Conservation (phyloP, 2,888 invertebrate genomes). For the Nomada goodeniana region DNA sequence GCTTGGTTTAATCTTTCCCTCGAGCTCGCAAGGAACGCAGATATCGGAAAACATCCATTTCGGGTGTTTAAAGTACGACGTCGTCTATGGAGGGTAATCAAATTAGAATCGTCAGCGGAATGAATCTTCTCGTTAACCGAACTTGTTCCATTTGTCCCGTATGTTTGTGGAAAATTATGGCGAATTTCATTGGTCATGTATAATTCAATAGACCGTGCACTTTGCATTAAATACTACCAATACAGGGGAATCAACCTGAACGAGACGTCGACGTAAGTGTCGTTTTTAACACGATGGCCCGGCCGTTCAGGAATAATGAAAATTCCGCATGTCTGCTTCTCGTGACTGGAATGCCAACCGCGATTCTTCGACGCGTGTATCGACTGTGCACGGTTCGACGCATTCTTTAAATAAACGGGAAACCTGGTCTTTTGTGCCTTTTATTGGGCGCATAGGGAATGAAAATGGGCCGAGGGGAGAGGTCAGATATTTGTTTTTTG, state of each 20-base stretch:
- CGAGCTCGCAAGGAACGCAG: no score
- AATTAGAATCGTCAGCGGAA: not conserved
- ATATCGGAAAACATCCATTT: no score
- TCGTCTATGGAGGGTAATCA: not conserved
- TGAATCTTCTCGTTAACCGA: not conserved
- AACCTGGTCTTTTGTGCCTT: not conserved
- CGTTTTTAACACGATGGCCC: conserved; percentile 44
- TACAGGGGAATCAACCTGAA: conserved; percentile 26
- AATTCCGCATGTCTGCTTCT: conserved; percentile 40
- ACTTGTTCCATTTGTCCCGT: not conserved
- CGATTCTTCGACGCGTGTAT: conserved; percentile 26
- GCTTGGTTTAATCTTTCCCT: no score
- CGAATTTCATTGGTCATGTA: conserved; percentile 19
- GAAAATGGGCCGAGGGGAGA: not conserved
- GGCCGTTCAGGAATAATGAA: conserved; percentile 29
- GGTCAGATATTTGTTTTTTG: not conserved
- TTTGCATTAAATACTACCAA: conserved; percentile 32
- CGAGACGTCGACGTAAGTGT: conserved; percentile 9
- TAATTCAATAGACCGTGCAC: conserved; percentile 35
- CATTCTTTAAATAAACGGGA: conserved; percentile 27
- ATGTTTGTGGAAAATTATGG: conserved; percentile 8
- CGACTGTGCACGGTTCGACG: not conserved
- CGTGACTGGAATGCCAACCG: conserved; percentile 39
- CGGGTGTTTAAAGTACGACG: not conserved
- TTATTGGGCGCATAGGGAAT: not conserved